Evolutionary conservation across 92 coral and sea anemone genomes (phyloP).

Genomic region (Virgularia gustaviana): DNA sequence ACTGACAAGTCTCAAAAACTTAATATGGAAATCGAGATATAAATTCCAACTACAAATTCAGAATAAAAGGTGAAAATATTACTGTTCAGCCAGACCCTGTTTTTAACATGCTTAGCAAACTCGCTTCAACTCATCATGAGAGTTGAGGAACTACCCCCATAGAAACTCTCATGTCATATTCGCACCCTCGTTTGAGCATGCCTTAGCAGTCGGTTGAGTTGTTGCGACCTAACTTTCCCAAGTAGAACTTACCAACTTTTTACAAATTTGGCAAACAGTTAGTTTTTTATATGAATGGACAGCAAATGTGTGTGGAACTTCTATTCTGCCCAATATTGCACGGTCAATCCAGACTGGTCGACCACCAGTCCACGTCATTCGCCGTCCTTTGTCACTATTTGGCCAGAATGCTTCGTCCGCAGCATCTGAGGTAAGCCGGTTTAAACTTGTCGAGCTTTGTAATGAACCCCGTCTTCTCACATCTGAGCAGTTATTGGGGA

Average conservation of each 20-base stretch:
- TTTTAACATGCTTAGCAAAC: no score
- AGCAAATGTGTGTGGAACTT: slow-evolving; percentile 93
- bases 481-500: slow-evolving; percentile 92
- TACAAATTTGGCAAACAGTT: slow-evolving; percentile 92
- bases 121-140: no score
- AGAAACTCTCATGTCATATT: no score
- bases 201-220: no score
- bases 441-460: slow-evolving; percentile 27
- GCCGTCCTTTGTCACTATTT: background rate
- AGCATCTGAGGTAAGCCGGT: slow-evolving; percentile 36
- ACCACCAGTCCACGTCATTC: slow-evolving; percentile 28
- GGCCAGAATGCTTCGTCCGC: background rate
- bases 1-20: no score
- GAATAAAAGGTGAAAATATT: no score
- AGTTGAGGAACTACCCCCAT: no score
- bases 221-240: no score
- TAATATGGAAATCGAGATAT: no score
- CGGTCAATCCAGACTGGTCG: slow-evolving; percentile 77
- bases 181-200: no score
- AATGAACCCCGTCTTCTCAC: slow-evolving; percentile 51
- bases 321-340: slow-evolving; percentile 69
- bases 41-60: no score
- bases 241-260: slow-evolving; percentile 65
- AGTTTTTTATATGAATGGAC: slow-evolving; percentile 88
- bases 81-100: no score